Conservation (phyloP, 2,113 vertebrate genomes). For the Lycaon pictus region DNA sequence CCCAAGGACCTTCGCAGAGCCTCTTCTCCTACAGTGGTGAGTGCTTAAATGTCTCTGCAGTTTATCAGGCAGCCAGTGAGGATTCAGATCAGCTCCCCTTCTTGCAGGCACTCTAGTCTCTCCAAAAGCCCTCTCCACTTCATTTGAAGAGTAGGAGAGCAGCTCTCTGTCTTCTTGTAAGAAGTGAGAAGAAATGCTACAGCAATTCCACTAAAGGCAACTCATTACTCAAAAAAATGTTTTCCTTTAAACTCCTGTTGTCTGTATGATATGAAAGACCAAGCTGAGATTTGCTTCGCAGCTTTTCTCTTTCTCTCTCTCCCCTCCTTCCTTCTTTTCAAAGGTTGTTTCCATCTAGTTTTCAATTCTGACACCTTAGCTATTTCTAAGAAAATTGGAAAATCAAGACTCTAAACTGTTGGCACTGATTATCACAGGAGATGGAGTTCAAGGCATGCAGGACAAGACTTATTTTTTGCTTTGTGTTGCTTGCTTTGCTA, state of each 20-base stretch:
- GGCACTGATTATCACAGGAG: neutral
- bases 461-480: neutral
- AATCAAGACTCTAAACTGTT: neutral
- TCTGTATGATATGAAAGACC: neutral
- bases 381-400: conserved; percentile 50
- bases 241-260: neutral
- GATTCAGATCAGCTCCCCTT: neutral
- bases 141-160: neutral
- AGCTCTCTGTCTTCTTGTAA: neutral
- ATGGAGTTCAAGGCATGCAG: neutral
- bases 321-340: neutral
- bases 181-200: neutral
- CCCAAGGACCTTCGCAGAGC: neutral
- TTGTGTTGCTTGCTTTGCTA: neutral
- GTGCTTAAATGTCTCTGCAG: neutral
- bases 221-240: neutral
- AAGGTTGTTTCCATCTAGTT: neutral
- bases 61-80: neutral
- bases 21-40: neutral
- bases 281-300: neutral
- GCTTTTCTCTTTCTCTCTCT: neutral
- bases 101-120: neutral
- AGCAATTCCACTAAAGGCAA: neutral
- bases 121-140: neutral
- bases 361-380: neutral